phyloP scores from a whole-genome alignment of 1,140 invertebrate genomes.

The Adoxophyes honmai region DNA sequence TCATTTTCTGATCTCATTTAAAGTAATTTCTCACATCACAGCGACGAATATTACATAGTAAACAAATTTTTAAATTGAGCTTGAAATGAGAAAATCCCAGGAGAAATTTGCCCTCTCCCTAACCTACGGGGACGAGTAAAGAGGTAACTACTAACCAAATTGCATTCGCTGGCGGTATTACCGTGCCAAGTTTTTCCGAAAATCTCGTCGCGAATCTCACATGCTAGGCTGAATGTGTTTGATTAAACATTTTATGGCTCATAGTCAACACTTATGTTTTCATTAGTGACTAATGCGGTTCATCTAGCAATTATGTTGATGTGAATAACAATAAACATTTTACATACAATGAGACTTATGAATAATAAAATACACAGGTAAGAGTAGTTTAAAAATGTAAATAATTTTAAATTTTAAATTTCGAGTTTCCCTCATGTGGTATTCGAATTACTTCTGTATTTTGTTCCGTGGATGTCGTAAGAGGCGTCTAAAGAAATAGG shows the following conservation, averaged over 20 bases:
- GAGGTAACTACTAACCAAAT: conserved; percentile 67
- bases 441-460: too few relatives aligned
- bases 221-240: conserved; percentile 15
- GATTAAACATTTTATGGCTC: too few relatives aligned
- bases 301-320: too few relatives aligned
- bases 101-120: conserved; percentile 43
- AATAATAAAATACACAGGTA: too few relatives aligned
- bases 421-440: too few relatives aligned
- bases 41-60: conserved; percentile 17
- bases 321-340: background rate
- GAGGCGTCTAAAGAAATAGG: too few relatives aligned
- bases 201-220: conserved; percentile 14
- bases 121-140: conserved; percentile 45
- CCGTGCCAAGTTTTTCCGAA: conserved; percentile 38
- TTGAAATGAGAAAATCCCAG: conserved; percentile 57
- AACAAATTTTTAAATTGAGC: conserved; percentile 63
- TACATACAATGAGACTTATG: too few relatives aligned
- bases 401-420: too few relatives aligned
- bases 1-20: background rate
- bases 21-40: background rate
- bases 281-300: too few relatives aligned
- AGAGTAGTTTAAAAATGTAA: too few relatives aligned
- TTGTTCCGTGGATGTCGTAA: too few relatives aligned
- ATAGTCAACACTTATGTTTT: too few relatives aligned
- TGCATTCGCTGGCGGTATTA: conserved; percentile 49